Conservation (phyloP, 2,113 vertebrate genomes). For the Quiscalus mexicanus region DNA sequence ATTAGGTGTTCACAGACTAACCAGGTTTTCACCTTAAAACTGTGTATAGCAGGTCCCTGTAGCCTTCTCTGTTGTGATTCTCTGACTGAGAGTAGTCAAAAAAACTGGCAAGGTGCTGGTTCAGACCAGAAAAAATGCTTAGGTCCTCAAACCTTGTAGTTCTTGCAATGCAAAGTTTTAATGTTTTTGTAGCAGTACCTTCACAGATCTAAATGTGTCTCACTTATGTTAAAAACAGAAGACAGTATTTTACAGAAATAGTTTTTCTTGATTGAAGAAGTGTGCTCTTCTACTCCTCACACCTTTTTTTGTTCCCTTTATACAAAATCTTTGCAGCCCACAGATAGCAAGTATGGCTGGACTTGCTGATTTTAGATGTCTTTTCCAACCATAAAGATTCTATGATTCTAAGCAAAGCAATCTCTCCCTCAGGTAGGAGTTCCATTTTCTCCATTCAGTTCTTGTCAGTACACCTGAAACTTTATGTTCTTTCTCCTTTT, state of each 20-base stretch:
- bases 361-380: neutral
- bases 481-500: neutral
- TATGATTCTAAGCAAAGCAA: neutral
- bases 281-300: neutral
- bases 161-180: neutral
- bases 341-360: neutral
- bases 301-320: neutral
- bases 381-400: neutral
- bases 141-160: neutral
- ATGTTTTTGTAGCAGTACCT: neutral
- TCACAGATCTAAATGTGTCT: neutral
- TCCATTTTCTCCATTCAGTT: neutral
- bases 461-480: neutral
- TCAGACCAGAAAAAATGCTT: neutral
- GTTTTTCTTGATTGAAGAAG: neutral
- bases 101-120: neutral
- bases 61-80: neutral
- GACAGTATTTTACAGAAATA: neutral
- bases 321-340: neutral
- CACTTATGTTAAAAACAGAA: neutral
- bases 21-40: neutral
- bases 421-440: neutral
- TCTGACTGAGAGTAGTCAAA: neutral
- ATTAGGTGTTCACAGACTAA: neutral
- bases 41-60: neutral